phyloP scores from a whole-genome alignment of 2,113 vertebrate genomes.

The Anseranas semipalmata region DNA sequence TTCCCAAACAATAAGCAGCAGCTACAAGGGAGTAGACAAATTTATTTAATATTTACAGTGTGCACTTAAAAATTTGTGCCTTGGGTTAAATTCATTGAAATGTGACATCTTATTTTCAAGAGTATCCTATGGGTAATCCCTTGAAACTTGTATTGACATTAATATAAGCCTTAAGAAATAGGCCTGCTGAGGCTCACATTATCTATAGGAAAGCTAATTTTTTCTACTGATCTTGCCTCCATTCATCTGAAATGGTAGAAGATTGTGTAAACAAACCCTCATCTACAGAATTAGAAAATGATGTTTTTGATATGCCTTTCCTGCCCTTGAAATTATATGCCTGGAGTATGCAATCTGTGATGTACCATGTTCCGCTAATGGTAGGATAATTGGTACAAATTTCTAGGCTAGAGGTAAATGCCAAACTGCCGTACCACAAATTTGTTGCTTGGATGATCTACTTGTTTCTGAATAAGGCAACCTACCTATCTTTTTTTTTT shows the following conservation, averaged over 20 bases:
- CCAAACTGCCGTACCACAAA: constrained; percentile 28
- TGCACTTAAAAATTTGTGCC: constrained; percentile 67
- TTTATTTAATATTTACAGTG: constrained; percentile 74
- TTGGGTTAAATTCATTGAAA: constrained; percentile 73
- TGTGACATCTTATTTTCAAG: constrained; percentile 73
- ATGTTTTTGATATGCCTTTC: constrained; percentile 40
- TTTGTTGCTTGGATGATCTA: constrained; percentile 23
- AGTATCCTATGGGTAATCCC: constrained; percentile 64
- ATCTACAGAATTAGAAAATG: constrained; percentile 62
- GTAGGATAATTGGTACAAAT: constrained; percentile 62
- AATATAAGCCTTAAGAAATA: constrained; percentile 72
- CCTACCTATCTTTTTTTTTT: constrained; percentile 2
- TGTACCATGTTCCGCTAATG: constrained; percentile 51
- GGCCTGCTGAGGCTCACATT: constrained; percentile 46
- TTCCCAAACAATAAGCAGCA: constrained; percentile 74
- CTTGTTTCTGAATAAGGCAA: background rate
- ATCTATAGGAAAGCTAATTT: constrained; percentile 53
- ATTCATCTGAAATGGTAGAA: constrained; percentile 29
- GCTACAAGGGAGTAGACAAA: constrained; percentile 66
- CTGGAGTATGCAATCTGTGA: constrained; percentile 31
- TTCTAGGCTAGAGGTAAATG: constrained; percentile 42
- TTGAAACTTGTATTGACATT: constrained; percentile 72
- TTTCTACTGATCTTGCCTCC: constrained; percentile 38
- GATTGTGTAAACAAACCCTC: constrained; percentile 65
- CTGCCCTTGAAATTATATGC: constrained; percentile 56